phyloP scores from a whole-genome alignment of 2,888 invertebrate species.

The Lepidochrysops patricia region DNA sequence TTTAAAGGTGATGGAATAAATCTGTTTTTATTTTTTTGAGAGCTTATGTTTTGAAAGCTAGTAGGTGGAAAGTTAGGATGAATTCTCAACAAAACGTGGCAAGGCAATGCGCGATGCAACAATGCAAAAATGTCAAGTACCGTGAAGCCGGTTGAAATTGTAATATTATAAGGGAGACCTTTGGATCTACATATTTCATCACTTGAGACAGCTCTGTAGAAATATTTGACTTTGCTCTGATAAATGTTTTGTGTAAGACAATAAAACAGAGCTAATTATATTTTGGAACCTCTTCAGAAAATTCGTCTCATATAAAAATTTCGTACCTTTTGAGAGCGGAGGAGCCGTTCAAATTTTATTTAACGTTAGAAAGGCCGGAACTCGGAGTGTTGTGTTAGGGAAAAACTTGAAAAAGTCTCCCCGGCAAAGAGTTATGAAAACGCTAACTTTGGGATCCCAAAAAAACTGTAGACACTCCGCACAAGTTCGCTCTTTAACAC shows the following conservation, averaged over 20 bases:
- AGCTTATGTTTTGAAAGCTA: neutral
- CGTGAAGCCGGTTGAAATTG: too few species aligned
- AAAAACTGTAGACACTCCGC: constrained; percentile 50
- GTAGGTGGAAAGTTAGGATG: too few species aligned
- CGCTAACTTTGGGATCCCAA: constrained; percentile 55
- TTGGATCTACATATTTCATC: too few species aligned
- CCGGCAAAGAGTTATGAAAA: constrained; percentile 63
- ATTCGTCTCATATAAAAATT: constrained; percentile 6
- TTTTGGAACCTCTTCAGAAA: neutral
- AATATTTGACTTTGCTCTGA: too few species aligned
- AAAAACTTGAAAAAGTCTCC: constrained; percentile 58
- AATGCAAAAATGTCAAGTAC: too few species aligned
- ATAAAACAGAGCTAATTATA: constrained; percentile 8
- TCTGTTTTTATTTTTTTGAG: neutral
- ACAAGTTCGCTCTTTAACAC: constrained; percentile 52
- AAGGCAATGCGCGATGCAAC: too few species aligned
- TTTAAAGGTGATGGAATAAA: neutral
- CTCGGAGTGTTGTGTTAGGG: constrained; percentile 47
- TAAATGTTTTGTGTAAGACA: neutral
- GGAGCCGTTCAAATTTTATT: constrained; percentile 28
- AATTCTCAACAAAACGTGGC: too few species aligned
- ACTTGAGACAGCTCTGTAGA: too few species aligned
- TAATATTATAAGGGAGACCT: too few species aligned
- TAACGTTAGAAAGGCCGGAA: constrained; percentile 26
- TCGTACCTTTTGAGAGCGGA: constrained; percentile 8